A percentile compares a stretch with the other conserved stretches of the same genome.
Evolutionary conservation across 2,113 vertebrate species (phyloP).

Genomic region (Eulacestoma nigropectus): DNA sequence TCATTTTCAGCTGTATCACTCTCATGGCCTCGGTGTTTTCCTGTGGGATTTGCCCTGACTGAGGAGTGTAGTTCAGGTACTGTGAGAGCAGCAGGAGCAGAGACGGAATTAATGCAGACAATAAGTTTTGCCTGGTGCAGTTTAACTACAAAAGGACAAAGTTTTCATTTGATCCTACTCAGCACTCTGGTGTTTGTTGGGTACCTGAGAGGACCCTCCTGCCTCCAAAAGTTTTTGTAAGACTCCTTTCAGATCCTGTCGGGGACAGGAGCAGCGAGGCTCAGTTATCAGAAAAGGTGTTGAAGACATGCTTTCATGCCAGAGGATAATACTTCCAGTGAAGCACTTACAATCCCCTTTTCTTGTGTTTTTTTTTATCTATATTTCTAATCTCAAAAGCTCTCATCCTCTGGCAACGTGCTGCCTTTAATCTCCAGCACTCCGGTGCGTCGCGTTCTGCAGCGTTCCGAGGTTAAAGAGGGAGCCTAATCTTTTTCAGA

Average conservation of each 20-base stretch:
- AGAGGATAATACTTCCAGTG: slow-evolving; percentile 10
- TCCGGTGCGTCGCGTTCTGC: not conserved
- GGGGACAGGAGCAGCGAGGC: not conserved
- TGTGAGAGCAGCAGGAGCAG: not conserved
- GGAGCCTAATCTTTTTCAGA: slow-evolving; percentile 23
- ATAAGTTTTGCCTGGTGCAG: not conserved
- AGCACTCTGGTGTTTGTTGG: not conserved
- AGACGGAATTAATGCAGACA: not conserved
- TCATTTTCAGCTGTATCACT: not conserved
- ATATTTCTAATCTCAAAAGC: slow-evolving; percentile 28
- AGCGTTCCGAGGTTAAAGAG: slow-evolving; percentile 8
- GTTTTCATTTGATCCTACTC: not conserved
- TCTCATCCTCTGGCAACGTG: slow-evolving; percentile 15
- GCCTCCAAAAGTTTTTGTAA: not conserved
- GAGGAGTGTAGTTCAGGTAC: not conserved
- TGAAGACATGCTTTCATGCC: slow-evolving; percentile 26
- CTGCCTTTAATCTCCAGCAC: slow-evolving; percentile 47
- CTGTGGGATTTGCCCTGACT: not conserved
- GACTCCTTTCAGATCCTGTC: not conserved
- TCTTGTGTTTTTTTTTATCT: slow-evolving; percentile 20
- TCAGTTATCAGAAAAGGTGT: not conserved
- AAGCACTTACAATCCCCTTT: slow-evolving; percentile 7
- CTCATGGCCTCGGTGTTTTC: not conserved
- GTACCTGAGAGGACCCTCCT: not conserved
- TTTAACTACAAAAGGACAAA: not conserved